Evolutionary conservation across 2,888 invertebrate genomes (phyloP).

Genomic region (Neria commutata): DNA sequence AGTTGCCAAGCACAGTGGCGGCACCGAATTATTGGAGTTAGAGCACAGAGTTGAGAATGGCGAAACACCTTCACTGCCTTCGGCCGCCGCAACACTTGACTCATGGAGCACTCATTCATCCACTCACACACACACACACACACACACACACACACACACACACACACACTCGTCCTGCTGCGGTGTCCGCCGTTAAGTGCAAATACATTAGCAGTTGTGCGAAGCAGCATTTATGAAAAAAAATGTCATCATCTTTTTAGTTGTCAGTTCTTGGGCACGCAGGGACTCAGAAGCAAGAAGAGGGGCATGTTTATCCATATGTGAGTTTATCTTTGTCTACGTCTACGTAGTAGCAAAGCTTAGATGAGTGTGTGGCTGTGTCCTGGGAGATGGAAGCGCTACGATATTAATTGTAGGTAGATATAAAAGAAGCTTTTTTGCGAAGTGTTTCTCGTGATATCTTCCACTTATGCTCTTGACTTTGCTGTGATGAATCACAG

Average conservation of each 20-base stretch:
- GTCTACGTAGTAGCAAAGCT: no score
- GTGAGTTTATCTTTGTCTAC: no score
- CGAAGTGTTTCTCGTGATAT: no score
- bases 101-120: not conserved
- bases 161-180: no score
- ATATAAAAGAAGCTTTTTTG: not conserved
- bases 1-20: not conserved
- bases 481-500: not conserved
- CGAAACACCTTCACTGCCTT: not conserved
- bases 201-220: constrained; percentile 1
- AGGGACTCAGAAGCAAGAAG: not conserved
- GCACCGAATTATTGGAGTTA: not conserved
- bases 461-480: no score
- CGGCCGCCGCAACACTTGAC: not conserved
- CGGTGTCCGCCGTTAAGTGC: constrained; percentile 3
- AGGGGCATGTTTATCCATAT: no score
- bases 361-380: not conserved
- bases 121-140: no score
- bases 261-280: not conserved
- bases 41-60: not conserved
- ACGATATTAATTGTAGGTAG: not conserved
- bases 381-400: not conserved
- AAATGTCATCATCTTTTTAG: not conserved
- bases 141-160: no score
- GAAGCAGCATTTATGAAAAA: constrained; percentile 3